Percentiles rank a stretch among this genome's conserved stretches.
phyloP scores from a whole-genome alignment of 1,140 invertebrate species.

The Aplysia californica region DNA sequence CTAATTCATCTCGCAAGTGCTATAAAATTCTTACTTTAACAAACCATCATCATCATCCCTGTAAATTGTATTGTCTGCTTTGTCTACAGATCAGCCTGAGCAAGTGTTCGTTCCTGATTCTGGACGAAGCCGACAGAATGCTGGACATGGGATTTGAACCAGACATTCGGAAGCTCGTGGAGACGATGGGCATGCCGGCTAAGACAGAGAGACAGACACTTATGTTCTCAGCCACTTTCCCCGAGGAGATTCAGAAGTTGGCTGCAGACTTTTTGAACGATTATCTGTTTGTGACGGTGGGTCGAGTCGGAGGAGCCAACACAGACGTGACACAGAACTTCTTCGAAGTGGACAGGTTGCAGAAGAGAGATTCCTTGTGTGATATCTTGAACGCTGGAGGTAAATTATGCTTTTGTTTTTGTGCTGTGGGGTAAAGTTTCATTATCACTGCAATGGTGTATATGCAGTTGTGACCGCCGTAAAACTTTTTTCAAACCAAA shows the following conservation, averaged over 20 bases:
- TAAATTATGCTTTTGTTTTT: conserved; percentile 46
- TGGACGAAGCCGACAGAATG: conserved; percentile 99
- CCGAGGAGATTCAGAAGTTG: conserved; percentile 82
- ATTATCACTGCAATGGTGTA: too few species aligned
- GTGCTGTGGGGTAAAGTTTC: too few species aligned
- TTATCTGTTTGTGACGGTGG: conserved; percentile 88
- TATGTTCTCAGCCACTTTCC: conserved; percentile 96
- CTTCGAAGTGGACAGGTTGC: conserved; percentile 74
- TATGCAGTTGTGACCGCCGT: too few species aligned
- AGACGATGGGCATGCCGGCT: conserved; percentile 79
- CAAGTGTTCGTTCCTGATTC: conserved; percentile 82
- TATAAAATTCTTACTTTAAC: too few species aligned
- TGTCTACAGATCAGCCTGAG: conserved; percentile 71
- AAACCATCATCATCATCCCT: too few species aligned
- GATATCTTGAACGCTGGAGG: conserved; percentile 76
- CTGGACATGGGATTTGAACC: conserved; percentile 87
- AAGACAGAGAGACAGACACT: conserved; percentile 80
- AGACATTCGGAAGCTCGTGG: conserved; percentile 81
- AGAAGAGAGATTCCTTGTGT: conserved; percentile 81
- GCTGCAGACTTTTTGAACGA: conserved; percentile 79
- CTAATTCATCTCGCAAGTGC: too few species aligned
- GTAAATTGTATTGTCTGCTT: too few species aligned
- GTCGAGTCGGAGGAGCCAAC: conserved; percentile 90
- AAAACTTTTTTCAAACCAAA: too few species aligned
- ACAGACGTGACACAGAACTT: conserved; percentile 89